Conservation (phyloP, 2,888 invertebrate species). For the Chrysina gloriosa region DNA sequence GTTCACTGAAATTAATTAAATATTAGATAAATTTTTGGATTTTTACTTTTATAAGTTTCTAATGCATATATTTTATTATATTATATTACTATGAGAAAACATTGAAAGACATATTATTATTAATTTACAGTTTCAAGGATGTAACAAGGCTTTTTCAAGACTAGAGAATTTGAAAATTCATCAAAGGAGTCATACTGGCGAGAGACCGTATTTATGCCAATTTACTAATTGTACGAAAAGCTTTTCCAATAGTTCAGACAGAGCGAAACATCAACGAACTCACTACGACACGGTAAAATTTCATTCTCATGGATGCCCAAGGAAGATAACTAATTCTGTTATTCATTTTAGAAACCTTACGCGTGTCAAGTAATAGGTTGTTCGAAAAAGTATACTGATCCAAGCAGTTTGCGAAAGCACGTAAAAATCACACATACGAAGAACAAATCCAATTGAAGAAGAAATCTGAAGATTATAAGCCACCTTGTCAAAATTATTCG, state of each 20-base stretch:
- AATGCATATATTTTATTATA: background rate
- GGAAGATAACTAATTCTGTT: background rate
- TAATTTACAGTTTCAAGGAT: constrained; percentile 85
- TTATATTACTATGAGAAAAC: background rate
- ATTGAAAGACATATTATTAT: constrained; percentile 26
- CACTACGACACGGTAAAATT: constrained; percentile 94
- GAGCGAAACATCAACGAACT: constrained; percentile 98
- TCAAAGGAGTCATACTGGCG: constrained; percentile 94
- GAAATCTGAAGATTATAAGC: constrained; percentile 44
- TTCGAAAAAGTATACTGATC: constrained; percentile 92
- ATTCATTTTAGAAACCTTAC: constrained; percentile 82
- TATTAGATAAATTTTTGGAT: too few species aligned
- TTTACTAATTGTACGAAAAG: constrained; percentile 93
- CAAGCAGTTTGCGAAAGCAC: constrained; percentile 92
- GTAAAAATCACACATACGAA: constrained; percentile 80
- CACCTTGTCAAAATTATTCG: constrained; percentile 19
- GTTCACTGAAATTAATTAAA: too few species aligned
- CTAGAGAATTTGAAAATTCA: constrained; percentile 99
- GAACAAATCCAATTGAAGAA: constrained; percentile 63
- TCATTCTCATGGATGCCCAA: background rate
- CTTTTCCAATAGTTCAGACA: constrained; percentile 98
- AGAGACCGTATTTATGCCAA: constrained; percentile 95
- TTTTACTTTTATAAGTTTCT: too few species aligned
- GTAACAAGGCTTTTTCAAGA: constrained; percentile 95
- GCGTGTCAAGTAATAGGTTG: constrained; percentile 90